phyloP scores from a whole-genome alignment of 2,113 vertebrate species.

The Hiodon tergisus region DNA sequence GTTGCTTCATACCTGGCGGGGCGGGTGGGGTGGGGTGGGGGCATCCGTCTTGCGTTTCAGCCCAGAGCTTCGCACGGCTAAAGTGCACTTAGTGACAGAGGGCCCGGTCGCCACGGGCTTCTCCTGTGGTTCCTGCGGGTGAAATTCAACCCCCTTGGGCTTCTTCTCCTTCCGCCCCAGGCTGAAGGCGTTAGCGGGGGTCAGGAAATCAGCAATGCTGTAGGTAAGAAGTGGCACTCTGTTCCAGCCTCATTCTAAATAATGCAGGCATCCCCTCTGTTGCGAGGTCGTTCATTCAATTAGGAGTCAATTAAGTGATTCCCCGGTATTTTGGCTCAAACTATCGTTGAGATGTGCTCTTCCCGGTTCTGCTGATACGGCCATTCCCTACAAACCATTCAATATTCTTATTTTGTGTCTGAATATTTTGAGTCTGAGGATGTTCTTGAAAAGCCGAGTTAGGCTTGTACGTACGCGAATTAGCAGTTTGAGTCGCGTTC shows the following conservation, averaged over 20 bases:
- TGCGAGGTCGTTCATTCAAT: conserved; percentile 1
- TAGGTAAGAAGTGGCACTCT: not conserved
- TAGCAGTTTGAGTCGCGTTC: too few species aligned
- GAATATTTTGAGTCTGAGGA: too few species aligned
- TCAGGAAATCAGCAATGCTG: not conserved
- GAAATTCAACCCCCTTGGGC: not conserved
- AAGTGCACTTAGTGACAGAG: not conserved
- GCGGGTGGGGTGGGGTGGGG: too few species aligned
- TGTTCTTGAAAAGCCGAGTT: too few species aligned
- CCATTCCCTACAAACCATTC: too few species aligned
- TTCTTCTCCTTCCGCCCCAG: too few species aligned
- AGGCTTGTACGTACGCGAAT: too few species aligned
- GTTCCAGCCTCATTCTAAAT: not conserved
- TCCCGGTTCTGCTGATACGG: too few species aligned
- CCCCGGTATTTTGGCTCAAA: not conserved
- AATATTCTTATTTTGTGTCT: too few species aligned
- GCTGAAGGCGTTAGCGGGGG: not conserved
- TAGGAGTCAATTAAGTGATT: conserved; percentile 2
- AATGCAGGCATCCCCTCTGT: conserved; percentile 2
- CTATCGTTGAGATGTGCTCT: too few species aligned
- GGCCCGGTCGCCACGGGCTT: not conserved
- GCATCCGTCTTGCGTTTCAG: too few species aligned
- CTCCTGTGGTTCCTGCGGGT: not conserved
- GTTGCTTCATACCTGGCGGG: too few species aligned
- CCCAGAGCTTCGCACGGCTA: not conserved